These are phyloP conservation scores for Plagodis dolabraria DNA, from an alignment of 2,888 invertebrate genomes.

Conservation along the genomic window DNA sequence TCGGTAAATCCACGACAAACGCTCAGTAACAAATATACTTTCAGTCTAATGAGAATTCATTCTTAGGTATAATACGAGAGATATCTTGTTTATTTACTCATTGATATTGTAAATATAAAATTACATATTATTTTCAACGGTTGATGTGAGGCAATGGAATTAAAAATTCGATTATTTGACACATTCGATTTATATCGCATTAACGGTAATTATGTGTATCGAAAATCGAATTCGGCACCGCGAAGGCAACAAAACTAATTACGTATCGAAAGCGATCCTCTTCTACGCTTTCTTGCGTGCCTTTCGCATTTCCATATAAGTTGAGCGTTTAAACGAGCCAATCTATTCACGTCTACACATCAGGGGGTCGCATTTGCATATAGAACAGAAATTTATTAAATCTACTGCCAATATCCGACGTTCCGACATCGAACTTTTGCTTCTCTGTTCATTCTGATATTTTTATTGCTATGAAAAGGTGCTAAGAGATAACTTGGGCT, in stretches of 20 bases:
- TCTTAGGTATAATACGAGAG: constrained; percentile 28
- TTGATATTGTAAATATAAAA: constrained; percentile 1
- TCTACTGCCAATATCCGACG: constrained; percentile 84
- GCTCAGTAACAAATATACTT: constrained; percentile 37
- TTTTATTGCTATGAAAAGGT: constrained; percentile 70
- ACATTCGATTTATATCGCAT: constrained; percentile 23
- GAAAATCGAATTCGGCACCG: constrained; percentile 69
- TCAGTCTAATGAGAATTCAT: constrained; percentile 35
- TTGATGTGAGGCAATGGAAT: background rate
- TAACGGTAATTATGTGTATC: constrained; percentile 57
- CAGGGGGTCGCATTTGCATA: constrained; percentile 85
- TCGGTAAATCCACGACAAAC: constrained; percentile 55
- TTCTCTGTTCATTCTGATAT: constrained; percentile 69
- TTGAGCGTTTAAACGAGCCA: constrained; percentile 84
- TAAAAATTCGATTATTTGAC: constrained; percentile 26
- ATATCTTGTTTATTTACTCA: constrained; percentile 23
- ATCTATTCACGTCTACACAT: constrained; percentile 86
- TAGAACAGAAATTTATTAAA: constrained; percentile 85
- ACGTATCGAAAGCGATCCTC: constrained; percentile 81
- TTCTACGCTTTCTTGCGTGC: constrained; percentile 83
- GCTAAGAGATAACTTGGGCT: constrained; percentile 37
- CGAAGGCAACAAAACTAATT: constrained; percentile 81
- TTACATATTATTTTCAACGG: background rate
- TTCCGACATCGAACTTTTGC: constrained; percentile 81
- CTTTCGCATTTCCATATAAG: constrained; percentile 85